Evolutionary conservation across 2,797 vertebrate genomes (phyloP).

Genomic region (Heterohyrax brucei): DNA sequence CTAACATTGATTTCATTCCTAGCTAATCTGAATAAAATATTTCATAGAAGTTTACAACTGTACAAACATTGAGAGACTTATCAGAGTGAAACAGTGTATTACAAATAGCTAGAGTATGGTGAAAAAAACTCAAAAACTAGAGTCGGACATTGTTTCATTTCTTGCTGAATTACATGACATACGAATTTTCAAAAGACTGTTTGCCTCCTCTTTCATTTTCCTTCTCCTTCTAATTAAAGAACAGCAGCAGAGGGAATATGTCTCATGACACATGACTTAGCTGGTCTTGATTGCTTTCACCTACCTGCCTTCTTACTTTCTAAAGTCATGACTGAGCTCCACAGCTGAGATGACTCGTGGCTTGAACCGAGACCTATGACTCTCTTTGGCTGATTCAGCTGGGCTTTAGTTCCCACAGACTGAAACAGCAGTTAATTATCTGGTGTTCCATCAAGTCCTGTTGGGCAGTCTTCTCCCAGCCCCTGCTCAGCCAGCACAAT

Average conservation of each 20-base stretch:
- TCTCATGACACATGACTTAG: too few species aligned
- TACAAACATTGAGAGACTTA: background rate
- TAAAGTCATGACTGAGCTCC: background rate
- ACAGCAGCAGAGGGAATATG: background rate
- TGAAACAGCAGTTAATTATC: background rate
- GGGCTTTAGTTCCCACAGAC: background rate
- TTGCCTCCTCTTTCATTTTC: background rate
- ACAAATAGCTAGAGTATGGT: background rate
- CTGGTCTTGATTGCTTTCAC: too few species aligned
- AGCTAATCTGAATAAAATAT: background rate
- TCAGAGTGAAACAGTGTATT: background rate
- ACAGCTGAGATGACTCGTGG: too few species aligned
- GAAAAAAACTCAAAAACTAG: background rate
- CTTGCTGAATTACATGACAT: background rate
- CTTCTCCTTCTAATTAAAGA: background rate
- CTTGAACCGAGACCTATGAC: accelerated
- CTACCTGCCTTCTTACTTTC: background rate
- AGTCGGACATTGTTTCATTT: background rate
- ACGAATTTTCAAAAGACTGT: background rate
- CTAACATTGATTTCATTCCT: background rate
- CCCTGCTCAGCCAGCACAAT: background rate
- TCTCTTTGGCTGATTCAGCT: background rate
- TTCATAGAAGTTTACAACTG: background rate
- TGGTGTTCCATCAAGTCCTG: background rate
- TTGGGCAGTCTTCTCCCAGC: background rate